A percentile compares a stretch with the other conserved stretches of the same genome.
phyloP scores from a whole-genome alignment of 2,888 invertebrate species.

The Ormyrus rosae region DNA sequence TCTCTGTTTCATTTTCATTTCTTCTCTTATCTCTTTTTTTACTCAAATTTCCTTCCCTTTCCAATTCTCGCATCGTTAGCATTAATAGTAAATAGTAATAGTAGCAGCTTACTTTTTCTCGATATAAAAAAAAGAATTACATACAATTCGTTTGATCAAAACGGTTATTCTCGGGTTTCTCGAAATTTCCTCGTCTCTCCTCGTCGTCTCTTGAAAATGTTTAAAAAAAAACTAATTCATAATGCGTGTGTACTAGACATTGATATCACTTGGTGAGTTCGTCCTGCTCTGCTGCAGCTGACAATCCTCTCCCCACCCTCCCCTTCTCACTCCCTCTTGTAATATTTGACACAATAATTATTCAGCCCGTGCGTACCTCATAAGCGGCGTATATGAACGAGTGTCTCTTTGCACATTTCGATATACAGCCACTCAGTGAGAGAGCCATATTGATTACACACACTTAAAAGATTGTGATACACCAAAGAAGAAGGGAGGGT shows the following conservation, averaged over 20 bases:
- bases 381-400: background rate
- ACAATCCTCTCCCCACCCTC: background rate
- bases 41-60: conserved; percentile 31
- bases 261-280: conserved; percentile 31
- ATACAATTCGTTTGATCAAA: background rate
- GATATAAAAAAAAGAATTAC: conserved; percentile 24
- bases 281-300: conserved; percentile 1
- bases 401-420: background rate
- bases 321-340: conserved; percentile 15
- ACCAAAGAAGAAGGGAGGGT: no score
- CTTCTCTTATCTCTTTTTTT: conserved; percentile 44
- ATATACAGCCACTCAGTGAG: background rate
- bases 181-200: conserved; percentile 21
- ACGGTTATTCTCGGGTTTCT: conserved; percentile 10
- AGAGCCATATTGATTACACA: background rate
- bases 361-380: background rate
- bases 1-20: conserved; percentile 54
- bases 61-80: conserved; percentile 40
- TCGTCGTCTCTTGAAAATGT: background rate
- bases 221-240: no score
- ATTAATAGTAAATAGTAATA: no score
- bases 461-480: no score
- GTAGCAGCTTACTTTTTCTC: background rate
- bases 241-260: conserved; percentile 2
- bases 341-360: background rate